Evolutionary conservation across 1,140 invertebrate genomes (phyloP).

Genomic region (Acyrthosiphon pisum): DNA sequence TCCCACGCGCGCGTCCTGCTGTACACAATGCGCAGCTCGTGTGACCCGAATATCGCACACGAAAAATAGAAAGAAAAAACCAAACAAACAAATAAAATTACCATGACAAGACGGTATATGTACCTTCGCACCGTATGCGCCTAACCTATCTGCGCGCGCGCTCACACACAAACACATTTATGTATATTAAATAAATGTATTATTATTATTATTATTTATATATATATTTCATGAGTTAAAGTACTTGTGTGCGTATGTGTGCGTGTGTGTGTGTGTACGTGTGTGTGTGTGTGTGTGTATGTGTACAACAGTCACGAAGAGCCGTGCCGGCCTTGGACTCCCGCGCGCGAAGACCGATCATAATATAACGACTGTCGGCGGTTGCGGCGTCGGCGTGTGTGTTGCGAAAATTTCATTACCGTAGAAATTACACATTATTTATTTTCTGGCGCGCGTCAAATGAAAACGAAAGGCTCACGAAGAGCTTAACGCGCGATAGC

Average conservation of each 20-base stretch:
- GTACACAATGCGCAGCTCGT: constrained; percentile 34
- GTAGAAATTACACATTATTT: constrained; percentile 23
- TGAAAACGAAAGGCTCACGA: background rate
- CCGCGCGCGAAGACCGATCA: background rate
- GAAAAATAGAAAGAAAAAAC: constrained; percentile 29
- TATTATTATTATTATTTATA: background rate
- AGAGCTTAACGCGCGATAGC: background rate
- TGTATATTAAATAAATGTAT: background rate
- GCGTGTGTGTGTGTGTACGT: no score
- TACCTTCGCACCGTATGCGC: background rate
- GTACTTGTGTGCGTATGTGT: background rate
- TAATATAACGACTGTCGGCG: background rate
- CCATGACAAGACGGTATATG: constrained; percentile 15
- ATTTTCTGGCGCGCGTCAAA: background rate
- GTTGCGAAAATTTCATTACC: constrained; percentile 53
- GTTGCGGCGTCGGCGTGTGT: background rate
- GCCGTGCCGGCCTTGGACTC: constrained; percentile 52
- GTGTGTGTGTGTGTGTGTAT: background rate
- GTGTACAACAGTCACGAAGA: constrained; percentile 39
- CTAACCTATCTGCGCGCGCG: background rate
- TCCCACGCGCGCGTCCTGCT: constrained; percentile 26
- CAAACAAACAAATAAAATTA: constrained; percentile 24
- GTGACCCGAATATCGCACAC: constrained; percentile 52
- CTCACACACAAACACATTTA: background rate
- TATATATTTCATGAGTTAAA: background rate